Evolutionary conservation across 2,888 invertebrate species (phyloP), one percentile per base, ranked within the genome.

Genomic region (Hermodice carunculata): DNA sequence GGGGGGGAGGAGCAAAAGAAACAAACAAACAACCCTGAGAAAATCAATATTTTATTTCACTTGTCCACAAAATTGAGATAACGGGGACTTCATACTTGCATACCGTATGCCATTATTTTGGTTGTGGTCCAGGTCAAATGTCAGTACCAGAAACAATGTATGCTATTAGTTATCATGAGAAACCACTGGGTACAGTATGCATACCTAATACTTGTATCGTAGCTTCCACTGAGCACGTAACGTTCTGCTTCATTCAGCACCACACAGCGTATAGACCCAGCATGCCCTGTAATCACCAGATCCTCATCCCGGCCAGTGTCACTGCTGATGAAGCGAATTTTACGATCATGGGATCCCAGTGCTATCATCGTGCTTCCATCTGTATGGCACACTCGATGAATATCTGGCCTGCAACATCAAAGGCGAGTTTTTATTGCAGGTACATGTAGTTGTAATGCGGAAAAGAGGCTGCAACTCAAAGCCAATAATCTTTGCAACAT

Each of bases 121-220:
- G n/a, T n/a, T n/a, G n/a, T n/a, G n/a, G n/a, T n/a, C n/a, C n/a
- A n/a, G n/a, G n/a, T n/a, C n/a, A n/a, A n/a, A n/a, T n/a, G n/a
- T n/a, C n/a, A n/a, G n/a, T n/a, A n/a, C n/a, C n/a, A n/a, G n/a
- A n/a, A n/a, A n/a, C n/a, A n/a, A n/a, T n/a, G n/a, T n/a, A n/a
- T n/a, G n/a, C 14, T 14, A 14, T 37, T 11, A 37, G 11, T 37
- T 37, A 8, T 37, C 14, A 37, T 37, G 40, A 37, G 40, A 37
- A 37, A 37, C 40, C 14, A 14, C 8, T 14, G 24, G 17, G 40
- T 1, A 51, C 19, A 24, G 11, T 1, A n/a, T 14, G 48, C 60
- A 37, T 63, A 84, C 84, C 85, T 78, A 51, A 85, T 81, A 66
- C 85, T 85, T 24, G 85, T 85, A 64, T 86, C 86, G 72, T 83